Evolutionary conservation across 2,888 invertebrate species (phyloP).

Genomic region (Melolontha melolontha): DNA sequence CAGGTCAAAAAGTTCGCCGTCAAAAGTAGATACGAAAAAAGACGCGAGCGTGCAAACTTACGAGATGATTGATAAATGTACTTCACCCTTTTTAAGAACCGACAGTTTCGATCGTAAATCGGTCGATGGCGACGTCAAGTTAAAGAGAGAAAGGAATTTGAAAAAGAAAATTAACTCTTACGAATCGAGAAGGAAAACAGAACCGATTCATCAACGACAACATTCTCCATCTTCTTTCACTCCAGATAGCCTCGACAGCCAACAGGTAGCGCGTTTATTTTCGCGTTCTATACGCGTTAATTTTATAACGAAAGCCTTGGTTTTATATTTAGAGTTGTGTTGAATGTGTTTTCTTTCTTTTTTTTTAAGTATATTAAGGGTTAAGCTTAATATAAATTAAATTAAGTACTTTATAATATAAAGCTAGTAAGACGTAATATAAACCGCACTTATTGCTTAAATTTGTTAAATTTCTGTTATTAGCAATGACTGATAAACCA

Average conservation of each 20-base stretch:
- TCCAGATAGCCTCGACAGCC: constrained; percentile 61
- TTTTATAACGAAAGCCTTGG: constrained; percentile 40
- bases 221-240: constrained; percentile 58
- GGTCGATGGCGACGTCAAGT: constrained; percentile 43
- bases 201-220: constrained; percentile 55
- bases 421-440: constrained; percentile 7
- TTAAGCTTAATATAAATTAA: constrained; percentile 29
- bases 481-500: constrained; percentile 11
- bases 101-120: constrained; percentile 50
- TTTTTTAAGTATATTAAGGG: constrained; percentile 22
- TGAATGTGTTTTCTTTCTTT: constrained; percentile 28
- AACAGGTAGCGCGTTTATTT: constrained; percentile 50
- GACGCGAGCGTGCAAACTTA: constrained; percentile 70
- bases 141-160: constrained; percentile 45
- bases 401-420: constrained; percentile 10
- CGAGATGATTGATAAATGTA: constrained; percentile 65
- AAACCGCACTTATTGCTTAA: too few species aligned
- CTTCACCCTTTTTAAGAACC: constrained; percentile 60
- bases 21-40: constrained; percentile 56
- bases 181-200: constrained; percentile 53
- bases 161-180: constrained; percentile 51
- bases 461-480: constrained; percentile 20
- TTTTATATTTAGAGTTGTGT: constrained; percentile 40
- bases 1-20: constrained; percentile 49
- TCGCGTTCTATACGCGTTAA: constrained; percentile 36